Conservation (phyloP, 2,888 invertebrate species). For the Thysanoteuthis rhombus region DNA sequence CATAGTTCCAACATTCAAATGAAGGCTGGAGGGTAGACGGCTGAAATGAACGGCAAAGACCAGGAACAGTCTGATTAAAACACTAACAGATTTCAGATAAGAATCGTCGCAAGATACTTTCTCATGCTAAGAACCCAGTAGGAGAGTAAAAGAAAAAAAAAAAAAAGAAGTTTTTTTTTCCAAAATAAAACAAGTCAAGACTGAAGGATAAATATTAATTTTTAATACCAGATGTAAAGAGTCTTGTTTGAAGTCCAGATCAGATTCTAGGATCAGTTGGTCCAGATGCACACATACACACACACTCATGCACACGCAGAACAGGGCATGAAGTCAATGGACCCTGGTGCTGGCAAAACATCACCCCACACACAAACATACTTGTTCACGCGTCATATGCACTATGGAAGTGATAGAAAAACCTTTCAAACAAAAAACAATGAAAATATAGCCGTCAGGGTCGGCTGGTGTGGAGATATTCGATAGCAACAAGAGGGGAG, state of each 20-base stretch:
- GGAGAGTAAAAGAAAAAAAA: background rate
- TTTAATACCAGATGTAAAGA: slow-evolving; percentile 12
- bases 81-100: too few relatives aligned
- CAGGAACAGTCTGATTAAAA: too few relatives aligned
- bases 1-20: too few relatives aligned
- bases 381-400: background rate
- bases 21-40: too few relatives aligned
- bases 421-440: background rate
- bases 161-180: too few relatives aligned
- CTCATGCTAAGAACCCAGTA: too few relatives aligned
- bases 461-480: background rate
- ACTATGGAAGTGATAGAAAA: background rate
- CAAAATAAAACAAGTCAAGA: background rate
- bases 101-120: too few relatives aligned
- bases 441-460: background rate
- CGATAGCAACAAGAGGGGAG: background rate
- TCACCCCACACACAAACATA: background rate
- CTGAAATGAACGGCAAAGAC: too few relatives aligned
- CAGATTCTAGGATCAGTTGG: background rate
- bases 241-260: slow-evolving; percentile 12
- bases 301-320: background rate
- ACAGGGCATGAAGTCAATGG: background rate
- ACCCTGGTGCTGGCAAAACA: background rate
- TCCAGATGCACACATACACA: background rate
- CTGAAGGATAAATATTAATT: background rate